phyloP scores from a whole-genome alignment of 2,113 vertebrate genomes.

The Osmerus eperlanus region DNA sequence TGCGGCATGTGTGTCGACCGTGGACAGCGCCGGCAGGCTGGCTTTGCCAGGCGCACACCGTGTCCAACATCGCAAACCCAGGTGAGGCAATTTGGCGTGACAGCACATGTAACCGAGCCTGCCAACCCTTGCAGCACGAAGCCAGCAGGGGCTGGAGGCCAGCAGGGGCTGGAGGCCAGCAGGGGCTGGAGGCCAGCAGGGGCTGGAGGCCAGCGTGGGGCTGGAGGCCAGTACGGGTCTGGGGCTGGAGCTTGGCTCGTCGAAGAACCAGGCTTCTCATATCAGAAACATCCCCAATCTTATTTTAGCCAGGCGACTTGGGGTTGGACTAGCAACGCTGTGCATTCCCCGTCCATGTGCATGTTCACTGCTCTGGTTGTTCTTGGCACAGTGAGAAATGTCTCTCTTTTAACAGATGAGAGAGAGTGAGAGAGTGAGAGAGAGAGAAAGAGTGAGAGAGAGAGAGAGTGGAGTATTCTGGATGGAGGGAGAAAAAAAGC shows the following conservation, averaged over 20 bases:
- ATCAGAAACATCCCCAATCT: constrained; percentile 53
- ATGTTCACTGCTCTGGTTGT: constrained; percentile 57
- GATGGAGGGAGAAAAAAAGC: constrained; percentile 58
- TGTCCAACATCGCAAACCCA: constrained; percentile 47
- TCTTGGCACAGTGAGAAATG: constrained; percentile 58
- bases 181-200: too few species aligned
- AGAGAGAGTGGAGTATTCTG: constrained; percentile 51
- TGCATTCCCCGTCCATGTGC: constrained; percentile 50
- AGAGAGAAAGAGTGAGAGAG: constrained; percentile 14
- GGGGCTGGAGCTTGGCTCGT: constrained; percentile 16
- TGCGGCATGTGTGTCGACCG: constrained; percentile 45
- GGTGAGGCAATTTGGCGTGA: constrained; percentile 56
- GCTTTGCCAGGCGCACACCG: constrained; percentile 21
- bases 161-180: constrained; percentile 2
- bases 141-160: constrained; percentile 27
- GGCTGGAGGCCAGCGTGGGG: too few species aligned
- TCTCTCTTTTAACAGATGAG: constrained; percentile 51
- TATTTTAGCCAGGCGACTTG: constrained; percentile 53
- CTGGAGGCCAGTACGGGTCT: neutral
- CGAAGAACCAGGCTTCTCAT: constrained; percentile 44
- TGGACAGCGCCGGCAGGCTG: constrained; percentile 32
- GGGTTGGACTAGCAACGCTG: constrained; percentile 46
- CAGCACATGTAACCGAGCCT: constrained; percentile 56
- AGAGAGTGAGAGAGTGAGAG: too few species aligned
- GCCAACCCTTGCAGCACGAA: constrained; percentile 43